phyloP scores from a whole-genome alignment of 2,113 vertebrate species.

The Heloderma charlesbogerti region DNA sequence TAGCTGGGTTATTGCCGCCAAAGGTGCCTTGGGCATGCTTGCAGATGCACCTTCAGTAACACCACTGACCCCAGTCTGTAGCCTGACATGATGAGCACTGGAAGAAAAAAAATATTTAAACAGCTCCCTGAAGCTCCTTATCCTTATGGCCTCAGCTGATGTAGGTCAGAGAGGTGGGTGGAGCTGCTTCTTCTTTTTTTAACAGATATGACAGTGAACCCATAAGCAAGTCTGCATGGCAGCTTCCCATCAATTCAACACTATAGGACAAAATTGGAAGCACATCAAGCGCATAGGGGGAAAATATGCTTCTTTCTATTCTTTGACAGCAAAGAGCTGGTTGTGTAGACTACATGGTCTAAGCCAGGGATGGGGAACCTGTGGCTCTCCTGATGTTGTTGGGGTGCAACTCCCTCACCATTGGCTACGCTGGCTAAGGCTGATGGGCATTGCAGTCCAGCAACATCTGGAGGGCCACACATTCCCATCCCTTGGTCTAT shows the following conservation, averaged over 20 bases:
- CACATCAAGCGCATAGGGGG: not conserved
- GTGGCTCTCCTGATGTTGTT: not conserved
- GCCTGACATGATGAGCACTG: not conserved
- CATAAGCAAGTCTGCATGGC: not conserved
- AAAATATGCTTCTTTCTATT: not conserved
- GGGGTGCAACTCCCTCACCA: not conserved
- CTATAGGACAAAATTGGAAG: not conserved
- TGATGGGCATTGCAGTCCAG: not conserved
- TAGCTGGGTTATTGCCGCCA: not conserved
- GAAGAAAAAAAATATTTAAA: not conserved
- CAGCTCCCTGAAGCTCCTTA: not conserved
- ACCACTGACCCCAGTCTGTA: not conserved
- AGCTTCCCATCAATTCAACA: not conserved
- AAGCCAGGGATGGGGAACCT: no score
- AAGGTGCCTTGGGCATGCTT: not conserved
- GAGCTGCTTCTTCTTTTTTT: no score
- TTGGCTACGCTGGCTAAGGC: not conserved
- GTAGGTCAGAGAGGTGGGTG: not conserved
- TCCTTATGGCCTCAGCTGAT: not conserved
- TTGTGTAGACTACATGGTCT: not conserved
- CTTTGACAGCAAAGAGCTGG: not conserved
- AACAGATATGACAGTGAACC: not conserved
- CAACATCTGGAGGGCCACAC: not conserved
- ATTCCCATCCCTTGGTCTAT: no score
- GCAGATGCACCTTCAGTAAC: not conserved